Conservation (phyloP, 2,888 invertebrate species). For the Tetramorium bicarinatum region DNA sequence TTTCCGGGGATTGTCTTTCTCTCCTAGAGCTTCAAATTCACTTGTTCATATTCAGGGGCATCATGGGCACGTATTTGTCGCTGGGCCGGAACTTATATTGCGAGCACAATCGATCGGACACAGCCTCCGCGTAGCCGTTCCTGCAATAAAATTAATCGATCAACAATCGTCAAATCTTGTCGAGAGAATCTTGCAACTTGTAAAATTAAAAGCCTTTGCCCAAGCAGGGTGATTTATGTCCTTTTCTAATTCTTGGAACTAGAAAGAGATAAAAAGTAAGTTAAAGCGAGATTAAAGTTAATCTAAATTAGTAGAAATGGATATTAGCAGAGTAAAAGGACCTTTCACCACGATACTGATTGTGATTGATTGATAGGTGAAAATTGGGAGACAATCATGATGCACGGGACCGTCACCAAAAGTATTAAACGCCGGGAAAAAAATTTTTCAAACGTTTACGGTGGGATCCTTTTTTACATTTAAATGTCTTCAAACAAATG, state of each 20-base stretch:
- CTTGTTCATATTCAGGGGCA: constrained; percentile 85
- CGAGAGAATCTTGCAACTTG: neutral
- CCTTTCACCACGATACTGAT: neutral
- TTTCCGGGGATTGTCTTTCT: constrained; percentile 60
- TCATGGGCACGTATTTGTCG: constrained; percentile 88
- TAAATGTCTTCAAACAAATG: constrained; percentile 18
- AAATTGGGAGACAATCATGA: neutral
- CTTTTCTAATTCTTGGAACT: too few relatives aligned
- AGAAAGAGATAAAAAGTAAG: too few relatives aligned
- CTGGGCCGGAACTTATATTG: constrained; percentile 90
- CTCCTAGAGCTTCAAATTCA: constrained; percentile 77
- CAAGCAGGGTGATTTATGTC: too few relatives aligned
- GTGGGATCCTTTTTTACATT: neutral
- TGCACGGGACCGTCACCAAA: constrained; percentile 4
- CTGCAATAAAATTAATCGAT: constrained; percentile 82
- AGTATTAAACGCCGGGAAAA: neutral
- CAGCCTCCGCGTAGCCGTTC: constrained; percentile 89
- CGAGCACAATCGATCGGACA: constrained; percentile 88
- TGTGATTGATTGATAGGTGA: neutral
- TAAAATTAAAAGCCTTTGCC: neutral
- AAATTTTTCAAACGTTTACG: constrained; percentile 15
- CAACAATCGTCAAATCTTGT: neutral
- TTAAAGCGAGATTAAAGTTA: too few relatives aligned
- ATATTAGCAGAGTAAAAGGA: neutral
- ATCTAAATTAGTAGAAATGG: too few relatives aligned